Conservation (phyloP, 2,888 invertebrate genomes). For the Chromoteleia sp. region DNA sequence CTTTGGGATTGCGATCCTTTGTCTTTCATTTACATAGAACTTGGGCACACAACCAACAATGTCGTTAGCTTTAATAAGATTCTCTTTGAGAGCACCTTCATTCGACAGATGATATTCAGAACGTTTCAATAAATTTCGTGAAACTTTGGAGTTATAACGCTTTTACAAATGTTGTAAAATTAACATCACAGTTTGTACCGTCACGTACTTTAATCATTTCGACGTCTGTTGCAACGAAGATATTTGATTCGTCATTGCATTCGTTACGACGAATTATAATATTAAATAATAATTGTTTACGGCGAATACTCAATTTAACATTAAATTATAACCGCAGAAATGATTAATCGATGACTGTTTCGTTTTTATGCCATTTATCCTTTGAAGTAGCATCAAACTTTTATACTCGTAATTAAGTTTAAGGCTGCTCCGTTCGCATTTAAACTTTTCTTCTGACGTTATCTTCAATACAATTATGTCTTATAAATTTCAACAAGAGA, state of each 20-base stretch:
- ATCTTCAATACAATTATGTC: slow-evolving; percentile 2
- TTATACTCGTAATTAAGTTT: slow-evolving; percentile 7
- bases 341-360: slow-evolving; percentile 3
- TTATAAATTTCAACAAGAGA: neutral
- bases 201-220: slow-evolving; percentile 28
- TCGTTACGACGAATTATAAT: no score
- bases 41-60: slow-evolving; percentile 69
- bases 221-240: neutral
- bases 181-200: slow-evolving; percentile 23
- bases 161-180: slow-evolving; percentile 45
- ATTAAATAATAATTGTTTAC: slow-evolving; percentile 20
- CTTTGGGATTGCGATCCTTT: slow-evolving; percentile 67
- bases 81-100: slow-evolving; percentile 66
- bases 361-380: neutral
- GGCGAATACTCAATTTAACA: neutral
- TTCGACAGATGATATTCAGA: slow-evolving; percentile 59
- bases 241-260: slow-evolving; percentile 11
- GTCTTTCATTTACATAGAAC: slow-evolving; percentile 71
- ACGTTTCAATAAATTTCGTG: slow-evolving; percentile 63
- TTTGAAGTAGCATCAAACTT: neutral
- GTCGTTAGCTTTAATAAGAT: slow-evolving; percentile 70
- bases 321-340: slow-evolving; percentile 6
- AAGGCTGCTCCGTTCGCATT: neutral
- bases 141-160: slow-evolving; percentile 48
- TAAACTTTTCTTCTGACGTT: slow-evolving; percentile 2